Percentiles rank a stretch among this genome's conserved stretches.
phyloP scores from a whole-genome alignment of 53 echinoderm and acorn worm species.

The Mesocentrotus franciscanus region DNA sequence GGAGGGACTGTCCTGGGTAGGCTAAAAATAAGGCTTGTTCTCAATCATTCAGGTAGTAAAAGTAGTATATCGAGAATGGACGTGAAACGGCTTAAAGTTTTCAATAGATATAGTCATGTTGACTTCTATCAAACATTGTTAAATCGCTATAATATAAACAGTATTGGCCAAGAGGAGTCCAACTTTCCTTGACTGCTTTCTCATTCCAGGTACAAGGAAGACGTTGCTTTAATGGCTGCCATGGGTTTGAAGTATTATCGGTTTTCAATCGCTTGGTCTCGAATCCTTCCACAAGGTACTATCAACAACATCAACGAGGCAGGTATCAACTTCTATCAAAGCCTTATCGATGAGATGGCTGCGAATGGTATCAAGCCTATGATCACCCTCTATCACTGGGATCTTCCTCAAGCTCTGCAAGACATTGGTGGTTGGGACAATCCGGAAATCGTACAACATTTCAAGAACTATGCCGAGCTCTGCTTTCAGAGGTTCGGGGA shows the following conservation, averaged over 20 bases:
- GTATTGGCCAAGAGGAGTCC: not conserved
- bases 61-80: too few species aligned
- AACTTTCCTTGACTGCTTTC: not conserved
- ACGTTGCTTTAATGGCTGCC: constrained; percentile 76
- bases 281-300: constrained; percentile 88
- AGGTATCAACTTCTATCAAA: constrained; percentile 84
- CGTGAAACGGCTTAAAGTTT: too few species aligned
- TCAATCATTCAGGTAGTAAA: too few species aligned
- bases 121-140: too few species aligned
- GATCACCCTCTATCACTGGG: constrained; percentile 94
- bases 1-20: too few species aligned
- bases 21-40: too few species aligned
- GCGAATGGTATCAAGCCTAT: constrained; percentile 81
- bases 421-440: constrained; percentile 87
- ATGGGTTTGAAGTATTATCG: constrained; percentile 86
- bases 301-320: constrained; percentile 75
- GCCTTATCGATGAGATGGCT: constrained; percentile 78
- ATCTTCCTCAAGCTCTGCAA: constrained; percentile 84
- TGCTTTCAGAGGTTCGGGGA: constrained; percentile 88
- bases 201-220: constrained; percentile 74
- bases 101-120: too few species aligned
- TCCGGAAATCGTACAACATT: constrained; percentile 72
- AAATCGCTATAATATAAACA: too few species aligned
- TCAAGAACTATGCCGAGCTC: constrained; percentile 80
- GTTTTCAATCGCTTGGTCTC: constrained; percentile 88